These are phyloP conservation scores for Hystrix cristata DNA, from an alignment of 2,113 vertebrate species.

Conservation along the genomic window DNA sequence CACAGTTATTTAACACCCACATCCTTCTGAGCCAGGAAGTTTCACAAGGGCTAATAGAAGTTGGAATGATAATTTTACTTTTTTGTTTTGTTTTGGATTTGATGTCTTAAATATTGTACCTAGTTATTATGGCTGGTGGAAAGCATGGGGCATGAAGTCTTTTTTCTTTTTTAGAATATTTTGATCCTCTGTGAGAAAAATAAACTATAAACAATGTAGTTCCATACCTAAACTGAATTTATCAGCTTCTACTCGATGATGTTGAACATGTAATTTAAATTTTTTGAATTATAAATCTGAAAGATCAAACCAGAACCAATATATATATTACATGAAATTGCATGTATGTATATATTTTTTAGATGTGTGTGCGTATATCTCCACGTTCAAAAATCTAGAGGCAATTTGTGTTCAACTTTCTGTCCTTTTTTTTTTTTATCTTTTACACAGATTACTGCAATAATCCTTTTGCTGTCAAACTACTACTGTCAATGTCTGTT, in stretches of 20 bases:
- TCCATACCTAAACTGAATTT: neutral
- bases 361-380: neutral
- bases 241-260: neutral
- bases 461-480: slow-evolving; percentile 41
- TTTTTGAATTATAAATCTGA: slow-evolving; percentile 20
- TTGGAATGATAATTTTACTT: neutral
- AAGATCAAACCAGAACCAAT: slow-evolving; percentile 1
- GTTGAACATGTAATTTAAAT: neutral
- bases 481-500: neutral
- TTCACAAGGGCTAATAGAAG: neutral
- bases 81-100: neutral
- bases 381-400: neutral
- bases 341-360: neutral
- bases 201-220: slow-evolving; percentile 22
- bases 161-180: neutral
- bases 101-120: neutral
- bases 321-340: neutral
- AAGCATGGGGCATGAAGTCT: neutral
- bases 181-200: slow-evolving; percentile 21
- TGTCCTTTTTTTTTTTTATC: slow-evolving; percentile 38
- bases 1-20: slow-evolving; percentile 12
- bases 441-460: neutral
- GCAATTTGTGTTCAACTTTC: neutral
- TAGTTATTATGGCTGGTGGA: neutral
- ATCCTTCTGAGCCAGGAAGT: neutral